Conservation (phyloP, 2,797 vertebrate species). For the Etheostoma nigrum region DNA sequence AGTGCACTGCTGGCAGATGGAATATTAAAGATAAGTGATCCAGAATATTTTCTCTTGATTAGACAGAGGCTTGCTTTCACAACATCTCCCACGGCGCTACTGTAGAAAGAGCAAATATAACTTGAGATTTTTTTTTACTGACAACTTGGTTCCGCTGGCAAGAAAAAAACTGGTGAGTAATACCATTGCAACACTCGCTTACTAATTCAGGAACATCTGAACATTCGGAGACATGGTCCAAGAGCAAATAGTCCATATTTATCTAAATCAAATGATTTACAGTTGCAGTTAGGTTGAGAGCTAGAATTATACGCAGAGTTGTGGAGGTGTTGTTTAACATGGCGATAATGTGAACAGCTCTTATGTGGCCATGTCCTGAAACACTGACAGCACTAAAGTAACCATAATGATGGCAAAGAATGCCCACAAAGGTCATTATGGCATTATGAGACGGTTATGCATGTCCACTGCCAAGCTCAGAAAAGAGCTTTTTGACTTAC, state of each 20-base stretch:
- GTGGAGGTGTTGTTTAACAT: conserved; percentile 51
- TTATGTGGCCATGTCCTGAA: conserved; percentile 45
- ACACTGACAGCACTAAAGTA: conserved; percentile 25
- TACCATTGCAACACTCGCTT: conserved; percentile 51
- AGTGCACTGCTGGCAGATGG: conserved; percentile 40
- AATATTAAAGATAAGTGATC: conserved; percentile 52
- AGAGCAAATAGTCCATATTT: conserved; percentile 63
- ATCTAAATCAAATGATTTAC: conserved; percentile 63
- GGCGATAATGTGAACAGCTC: conserved; percentile 26
- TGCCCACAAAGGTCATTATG: conserved; percentile 24
- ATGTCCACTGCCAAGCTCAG: conserved; percentile 8
- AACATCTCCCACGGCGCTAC: conserved; percentile 54
- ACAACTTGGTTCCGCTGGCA: conserved; percentile 71
- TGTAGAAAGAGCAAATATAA: conserved; percentile 61
- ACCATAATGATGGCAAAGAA: conserved; percentile 43
- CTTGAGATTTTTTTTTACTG: conserved; percentile 58
- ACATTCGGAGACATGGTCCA: conserved; percentile 50
- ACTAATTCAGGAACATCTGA: conserved; percentile 65
- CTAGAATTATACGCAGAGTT: conserved; percentile 37
- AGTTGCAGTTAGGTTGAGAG: conserved; percentile 34
- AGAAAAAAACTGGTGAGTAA: conserved; percentile 67
- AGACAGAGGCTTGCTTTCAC: conserved; percentile 77
- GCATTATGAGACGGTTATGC: conserved; percentile 25
- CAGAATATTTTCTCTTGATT: conserved; percentile 70
- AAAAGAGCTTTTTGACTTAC: conserved; percentile 14